phyloP scores from a whole-genome alignment of 2,888 invertebrate genomes.

The Auanema freiburgensis region DNA sequence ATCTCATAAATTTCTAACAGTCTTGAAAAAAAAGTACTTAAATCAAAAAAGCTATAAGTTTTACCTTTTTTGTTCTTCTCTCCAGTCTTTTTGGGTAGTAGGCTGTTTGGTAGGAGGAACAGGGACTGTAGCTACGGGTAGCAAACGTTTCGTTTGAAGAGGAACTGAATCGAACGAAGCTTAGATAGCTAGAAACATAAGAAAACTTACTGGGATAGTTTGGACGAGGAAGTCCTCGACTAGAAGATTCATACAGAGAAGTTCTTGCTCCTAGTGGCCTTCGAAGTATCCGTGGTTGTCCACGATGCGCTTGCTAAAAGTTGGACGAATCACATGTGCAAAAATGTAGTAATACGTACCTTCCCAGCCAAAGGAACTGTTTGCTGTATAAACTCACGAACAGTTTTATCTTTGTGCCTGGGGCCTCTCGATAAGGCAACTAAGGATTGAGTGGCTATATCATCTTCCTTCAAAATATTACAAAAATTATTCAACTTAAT shows the following conservation, averaged over 20 bases:
- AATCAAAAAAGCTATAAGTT: neutral
- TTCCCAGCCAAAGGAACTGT: neutral
- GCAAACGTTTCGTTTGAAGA: conserved; percentile 10
- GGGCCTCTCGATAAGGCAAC: conserved; percentile 18
- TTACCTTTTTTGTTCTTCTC: conserved; percentile 19
- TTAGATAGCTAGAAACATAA: neutral
- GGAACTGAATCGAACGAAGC: conserved; percentile 5
- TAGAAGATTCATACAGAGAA: too few relatives aligned
- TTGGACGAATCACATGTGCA: too few relatives aligned
- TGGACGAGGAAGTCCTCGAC: neutral
- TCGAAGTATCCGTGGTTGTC: conserved; percentile 16
- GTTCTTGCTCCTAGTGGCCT: neutral
- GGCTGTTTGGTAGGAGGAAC: neutral
- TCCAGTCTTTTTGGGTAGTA: conserved; percentile 8
- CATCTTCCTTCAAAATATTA: conserved; percentile 4
- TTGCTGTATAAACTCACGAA: conserved; percentile 12
- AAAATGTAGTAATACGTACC: too few relatives aligned
- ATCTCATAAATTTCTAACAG: conserved; percentile 17
- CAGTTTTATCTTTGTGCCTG: conserved; percentile 3
- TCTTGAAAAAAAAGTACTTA: conserved; percentile 1
- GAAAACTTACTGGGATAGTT: conserved; percentile 12
- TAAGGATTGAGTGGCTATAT: conserved; percentile 19
- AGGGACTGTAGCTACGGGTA: conserved; percentile 17
- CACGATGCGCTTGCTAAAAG: neutral
- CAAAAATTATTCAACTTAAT: neutral